Base-by-base conservation (phyloP, 1,140 invertebrate species). In the Macrostomum lignano region DNA sequence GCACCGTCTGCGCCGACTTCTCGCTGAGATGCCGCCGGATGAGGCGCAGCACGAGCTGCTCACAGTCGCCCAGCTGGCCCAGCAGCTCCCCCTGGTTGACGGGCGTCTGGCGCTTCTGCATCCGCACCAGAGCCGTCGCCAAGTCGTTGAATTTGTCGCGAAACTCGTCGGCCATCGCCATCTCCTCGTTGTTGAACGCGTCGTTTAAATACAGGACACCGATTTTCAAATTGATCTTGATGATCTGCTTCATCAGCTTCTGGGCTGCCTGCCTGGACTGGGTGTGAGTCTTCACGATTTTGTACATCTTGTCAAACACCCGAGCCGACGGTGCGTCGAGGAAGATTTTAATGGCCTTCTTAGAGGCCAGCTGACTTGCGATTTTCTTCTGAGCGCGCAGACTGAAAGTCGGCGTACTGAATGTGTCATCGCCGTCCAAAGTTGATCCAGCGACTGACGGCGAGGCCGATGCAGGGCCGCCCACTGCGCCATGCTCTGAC, bases 331-430 rank as follows among this genome's bases (percentile, higher is more conserved):
- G 71, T 39, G 81, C 77, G 48, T 81, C 76, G 14, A 86, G 77
- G 39, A 84, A 72, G 10, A 70, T 66, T 46, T 74, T 73, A 24
- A 72, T 72, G 26, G 79, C 67, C 42, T 76, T 71, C 26, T 45
- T 48, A 11, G 74, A 60, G 7, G 26, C 14, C 55, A 86, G 75
- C 3, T 73, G 66, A 38, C 74, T 73, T 11, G 82, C 62, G 41
- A 84, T 69, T 61, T 84, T 86, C 65, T 84, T 86, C 56, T 86
- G 78, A 30, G 74, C 75, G 38, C 75, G 65, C 36, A 84, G 62
- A 20, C 74, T 74, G 46, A 86, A 72, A 15, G 26, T 28, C 19
- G 15, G 26, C 15, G 26, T 28, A 9, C n/a, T n/a, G n/a, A n/a
- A n/a, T n/a, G n/a, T n/a, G n/a, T n/a, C n/a, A n/a, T n/a, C n/a